A percentile compares a stretch with the other conserved stretches of the same genome.
Evolutionary conservation across 2,888 invertebrate genomes (phyloP).

Genomic region (Catonia carolina): DNA sequence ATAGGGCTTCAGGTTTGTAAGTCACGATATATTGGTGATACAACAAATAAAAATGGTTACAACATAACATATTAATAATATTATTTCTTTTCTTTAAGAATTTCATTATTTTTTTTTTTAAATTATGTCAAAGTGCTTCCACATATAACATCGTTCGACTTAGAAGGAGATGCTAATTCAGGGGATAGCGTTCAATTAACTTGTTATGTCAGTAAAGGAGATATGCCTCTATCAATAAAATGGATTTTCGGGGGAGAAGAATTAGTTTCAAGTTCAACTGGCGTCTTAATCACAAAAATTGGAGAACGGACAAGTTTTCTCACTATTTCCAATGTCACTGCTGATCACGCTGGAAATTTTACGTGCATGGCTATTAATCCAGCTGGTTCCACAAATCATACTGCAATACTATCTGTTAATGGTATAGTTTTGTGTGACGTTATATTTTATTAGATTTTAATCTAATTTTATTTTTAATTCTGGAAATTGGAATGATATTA

Average conservation of each 20-base stretch:
- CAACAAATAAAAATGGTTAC: too few species aligned
- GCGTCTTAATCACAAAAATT: conserved; percentile 51
- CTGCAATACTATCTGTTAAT: conserved; percentile 48
- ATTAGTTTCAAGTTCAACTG: conserved; percentile 35
- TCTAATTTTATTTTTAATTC: too few species aligned
- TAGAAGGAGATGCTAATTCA: conserved; percentile 57
- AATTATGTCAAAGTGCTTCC: conserved; percentile 56
- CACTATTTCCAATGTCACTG: conserved; percentile 56
- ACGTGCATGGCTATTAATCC: conserved; percentile 56
- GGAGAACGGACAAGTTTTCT: conserved; percentile 59
- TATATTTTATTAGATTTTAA: too few species aligned
- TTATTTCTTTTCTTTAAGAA: too few species aligned
- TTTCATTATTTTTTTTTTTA: background rate
- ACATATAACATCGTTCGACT: conserved; percentile 69
- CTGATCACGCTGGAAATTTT: conserved; percentile 57
- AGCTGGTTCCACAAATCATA: conserved; percentile 49
- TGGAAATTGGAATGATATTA: too few species aligned
- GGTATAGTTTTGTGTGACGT: too few species aligned
- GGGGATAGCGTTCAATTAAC: conserved; percentile 56
- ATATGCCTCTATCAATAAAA: conserved; percentile 38
- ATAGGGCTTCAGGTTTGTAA: too few species aligned
- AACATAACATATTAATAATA: too few species aligned
- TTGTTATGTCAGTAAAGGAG: conserved; percentile 45
- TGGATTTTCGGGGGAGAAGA: conserved; percentile 51
- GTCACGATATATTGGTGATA: background rate